phyloP scores from a whole-genome alignment of 2,888 invertebrate genomes.

The Acanthosepion lycidas region DNA sequence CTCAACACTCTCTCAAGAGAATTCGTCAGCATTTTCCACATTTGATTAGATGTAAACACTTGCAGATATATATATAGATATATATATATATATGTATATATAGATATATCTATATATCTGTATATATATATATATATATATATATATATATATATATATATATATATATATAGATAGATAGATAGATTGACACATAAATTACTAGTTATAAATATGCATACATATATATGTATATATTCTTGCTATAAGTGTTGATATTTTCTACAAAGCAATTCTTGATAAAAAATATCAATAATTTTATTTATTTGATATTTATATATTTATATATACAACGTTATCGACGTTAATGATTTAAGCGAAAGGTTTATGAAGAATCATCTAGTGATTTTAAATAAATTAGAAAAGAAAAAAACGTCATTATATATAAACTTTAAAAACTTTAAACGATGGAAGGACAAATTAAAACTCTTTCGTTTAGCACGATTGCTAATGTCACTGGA shows the following conservation, averaged over 20 bases:
- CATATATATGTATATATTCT: neutral
- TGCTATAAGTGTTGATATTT: too few species aligned
- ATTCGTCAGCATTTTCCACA: neutral
- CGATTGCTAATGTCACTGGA: neutral
- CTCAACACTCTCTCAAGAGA: neutral
- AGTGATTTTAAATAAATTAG: neutral
- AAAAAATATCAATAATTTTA: neutral
- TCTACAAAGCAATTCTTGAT: too few species aligned
- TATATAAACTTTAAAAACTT: neutral
- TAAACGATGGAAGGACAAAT: conserved; percentile 39
- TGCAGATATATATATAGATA: neutral
- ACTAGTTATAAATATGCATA: neutral
- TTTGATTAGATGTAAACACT: neutral
- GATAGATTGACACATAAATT: neutral
- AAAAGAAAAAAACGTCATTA: neutral
- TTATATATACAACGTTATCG: neutral
- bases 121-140: neutral
- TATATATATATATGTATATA: neutral
- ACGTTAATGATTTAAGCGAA: neutral
- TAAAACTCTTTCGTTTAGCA: neutral
- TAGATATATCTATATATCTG: too few species aligned
- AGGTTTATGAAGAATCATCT: neutral
- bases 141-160: neutral
- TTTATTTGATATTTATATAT: neutral
- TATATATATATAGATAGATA: neutral